Base-by-base conservation (phyloP, 2,888 invertebrate species). In the Pyrrhia umbra region DNA sequence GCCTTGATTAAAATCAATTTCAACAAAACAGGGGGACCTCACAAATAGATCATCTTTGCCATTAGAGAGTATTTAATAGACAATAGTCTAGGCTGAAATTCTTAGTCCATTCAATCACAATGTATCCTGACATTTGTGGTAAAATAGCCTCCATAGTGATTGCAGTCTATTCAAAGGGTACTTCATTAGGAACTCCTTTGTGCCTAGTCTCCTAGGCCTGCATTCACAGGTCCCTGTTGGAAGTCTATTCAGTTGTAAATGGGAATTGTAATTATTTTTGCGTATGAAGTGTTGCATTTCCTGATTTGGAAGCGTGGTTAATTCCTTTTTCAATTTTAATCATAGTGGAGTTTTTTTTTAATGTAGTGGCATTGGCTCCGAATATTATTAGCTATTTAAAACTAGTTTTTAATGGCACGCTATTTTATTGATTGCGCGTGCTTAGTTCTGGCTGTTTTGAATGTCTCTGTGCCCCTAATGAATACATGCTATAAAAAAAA, bases 111-210 rank as follows among this genome's bases (percentile, higher is more conserved):
- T 66, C 51, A 61, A 34, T 15, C 46, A 63, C 43, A 63, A 60
- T 69, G 52, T 64, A 27, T 25, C 39, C 49, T 42, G 55, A 63
- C 61, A 62, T 54, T 51, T 18, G 25, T 56, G 37, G 60, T 64
- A 66, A 60, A 77, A 75, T 54, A 71, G 58, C 23, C 21, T 27
- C 21, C 18, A 49, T 45, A 42, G 15, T 56, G 43, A 52, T 56
- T 25, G 42, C 30, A 18, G 18, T 34, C 52, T 49, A 43, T 49
- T 63, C 51, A 54, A 20, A n/a, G n/a, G 0, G 18, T 34, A 40
- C 45, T 60, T 50, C 50, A 60, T 68, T 66, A 68, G 34, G 3
- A 46, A 1, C 9, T 27, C 40, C 27, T 57, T 68, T 69, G 55
- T 68, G 10, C 18, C 50, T 30, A 47, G 20, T 42, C 10, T 42